Base-by-base conservation (phyloP, 2,113 vertebrate species). In the Phalacrocorax aristotelis region DNA sequence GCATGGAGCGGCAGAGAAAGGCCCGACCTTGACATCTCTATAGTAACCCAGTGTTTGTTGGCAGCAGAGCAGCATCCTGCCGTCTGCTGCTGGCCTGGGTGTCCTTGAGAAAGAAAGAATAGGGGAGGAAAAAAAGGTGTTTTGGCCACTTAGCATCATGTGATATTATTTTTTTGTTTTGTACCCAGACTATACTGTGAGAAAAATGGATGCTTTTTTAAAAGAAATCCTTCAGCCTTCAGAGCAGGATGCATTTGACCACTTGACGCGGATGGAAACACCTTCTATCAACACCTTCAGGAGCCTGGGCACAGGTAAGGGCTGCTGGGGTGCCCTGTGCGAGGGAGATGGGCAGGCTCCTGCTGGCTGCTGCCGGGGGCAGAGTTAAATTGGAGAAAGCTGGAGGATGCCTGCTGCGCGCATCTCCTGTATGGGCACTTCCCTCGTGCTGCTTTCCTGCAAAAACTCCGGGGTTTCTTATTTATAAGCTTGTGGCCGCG, bases 391-490 rank as follows among this genome's bases (percentile, higher is more conserved):
- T 4, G 9, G 8, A 15, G 16, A 29, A 61, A 20, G 30, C 52
- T 15, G 46, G 46, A 12, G 32, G 11, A 1, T 65, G 17, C 42
- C 15, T 0, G 0, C 30, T 8, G 9, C 1, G 6, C 19, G 40
- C 26, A 17, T 5, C 23, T 19, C 64, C 48, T 17, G 8, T 0
- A 4, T 0, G 36, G 19, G 16, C 25, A 7, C 11, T 54, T 34
- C 38, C 26, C 21, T 38, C 0, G 0, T 1, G 1, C 49, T 1
- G 26, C 2, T 15, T 12, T 46, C 76, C 71, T 18, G 23, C 15
- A 7, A 2, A 30, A 19, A 8, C 13, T 6, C 17, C 1, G 11
- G 21, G 15, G 1, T 0, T 21, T n/a, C 30, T 60, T 12, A 18
- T 49, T 18, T 42, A 2, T 18, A 4, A 40, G 14, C 10, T 9